These are phyloP conservation scores for Lissonota sp. DNA, from an alignment of 2,888 invertebrate species.

Conservation along the genomic window DNA sequence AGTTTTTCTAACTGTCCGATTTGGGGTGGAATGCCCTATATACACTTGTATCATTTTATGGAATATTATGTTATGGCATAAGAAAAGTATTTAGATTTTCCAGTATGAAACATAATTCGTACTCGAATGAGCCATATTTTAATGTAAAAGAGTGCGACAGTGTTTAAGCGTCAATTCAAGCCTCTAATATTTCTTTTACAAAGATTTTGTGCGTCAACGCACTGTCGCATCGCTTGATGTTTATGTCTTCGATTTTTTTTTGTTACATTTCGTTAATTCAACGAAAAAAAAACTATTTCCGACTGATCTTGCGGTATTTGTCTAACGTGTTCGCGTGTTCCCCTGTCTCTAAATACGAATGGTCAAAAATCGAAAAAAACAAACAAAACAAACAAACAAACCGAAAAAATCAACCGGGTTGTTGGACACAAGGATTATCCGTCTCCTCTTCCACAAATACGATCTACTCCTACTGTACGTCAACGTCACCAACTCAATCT, in stretches of 20 bases:
- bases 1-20: no score
- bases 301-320: conserved; percentile 81
- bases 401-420: conserved; percentile 77
- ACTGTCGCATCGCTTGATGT: no score
- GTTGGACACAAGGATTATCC: conserved; percentile 87
- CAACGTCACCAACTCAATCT: conserved; percentile 84
- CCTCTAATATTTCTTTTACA: no score
- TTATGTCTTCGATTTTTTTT: conserved; percentile 11
- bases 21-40: no score
- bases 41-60: no score
- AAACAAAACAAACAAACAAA: conserved; percentile 67
- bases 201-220: no score
- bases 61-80: no score
- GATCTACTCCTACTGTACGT: conserved; percentile 83
- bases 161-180: no score
- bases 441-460: conserved; percentile 89
- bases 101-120: no score
- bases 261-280: not conserved
- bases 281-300: conserved; percentile 49
- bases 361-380: conserved; percentile 48
- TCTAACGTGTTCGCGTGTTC: conserved; percentile 81
- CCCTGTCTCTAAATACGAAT: conserved; percentile 77
- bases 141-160: no score
- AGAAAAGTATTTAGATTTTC: no score
- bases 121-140: no score